A percentile compares a stretch with the other conserved stretches of the same genome.
These are phyloP conservation scores for Megaleporinus macrocephalus DNA, from an alignment of 2,113 vertebrate species.

Conservation along the genomic window DNA sequence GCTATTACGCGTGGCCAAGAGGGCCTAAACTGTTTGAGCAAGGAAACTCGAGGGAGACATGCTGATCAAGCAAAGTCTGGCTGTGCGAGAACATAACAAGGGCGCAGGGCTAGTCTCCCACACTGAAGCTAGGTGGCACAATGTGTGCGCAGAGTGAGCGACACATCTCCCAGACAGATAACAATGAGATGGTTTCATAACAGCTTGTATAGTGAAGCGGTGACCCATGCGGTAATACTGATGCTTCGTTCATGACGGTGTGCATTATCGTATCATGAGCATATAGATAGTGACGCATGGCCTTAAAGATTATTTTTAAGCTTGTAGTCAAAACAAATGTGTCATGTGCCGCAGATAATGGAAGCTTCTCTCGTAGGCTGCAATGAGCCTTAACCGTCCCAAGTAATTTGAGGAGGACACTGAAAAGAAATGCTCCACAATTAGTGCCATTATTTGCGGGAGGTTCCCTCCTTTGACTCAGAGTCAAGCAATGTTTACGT, in stretches of 20 bases:
- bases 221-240: too few relatives aligned
- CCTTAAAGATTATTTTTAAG: neutral
- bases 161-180: neutral
- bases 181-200: neutral
- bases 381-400: neutral
- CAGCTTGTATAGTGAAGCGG: neutral
- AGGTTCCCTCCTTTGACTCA: slow-evolving; percentile 15
- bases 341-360: neutral
- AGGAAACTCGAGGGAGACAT: slow-evolving; percentile 26
- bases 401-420: neutral
- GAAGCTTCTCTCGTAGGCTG: neutral
- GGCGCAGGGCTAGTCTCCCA: neutral
- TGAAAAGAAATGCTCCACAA: slow-evolving; percentile 1
- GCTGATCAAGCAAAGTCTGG: slow-evolving; percentile 50
- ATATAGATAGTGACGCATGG: too few relatives aligned
- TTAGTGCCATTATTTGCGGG: slow-evolving; percentile 10
- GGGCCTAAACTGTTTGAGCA: slow-evolving; percentile 42
- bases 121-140: slow-evolving; percentile 51
- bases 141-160: slow-evolving; percentile 10
- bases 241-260: neutral
- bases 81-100: neutral
- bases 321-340: neutral
- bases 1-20: slow-evolving; percentile 29
- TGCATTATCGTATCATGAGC: too few relatives aligned
- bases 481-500: slow-evolving; percentile 9